Evolutionary conservation across 2,113 vertebrate species (phyloP), one percentile per base, ranked within the genome.

Genomic region (Todiramphus saurophagus): DNA sequence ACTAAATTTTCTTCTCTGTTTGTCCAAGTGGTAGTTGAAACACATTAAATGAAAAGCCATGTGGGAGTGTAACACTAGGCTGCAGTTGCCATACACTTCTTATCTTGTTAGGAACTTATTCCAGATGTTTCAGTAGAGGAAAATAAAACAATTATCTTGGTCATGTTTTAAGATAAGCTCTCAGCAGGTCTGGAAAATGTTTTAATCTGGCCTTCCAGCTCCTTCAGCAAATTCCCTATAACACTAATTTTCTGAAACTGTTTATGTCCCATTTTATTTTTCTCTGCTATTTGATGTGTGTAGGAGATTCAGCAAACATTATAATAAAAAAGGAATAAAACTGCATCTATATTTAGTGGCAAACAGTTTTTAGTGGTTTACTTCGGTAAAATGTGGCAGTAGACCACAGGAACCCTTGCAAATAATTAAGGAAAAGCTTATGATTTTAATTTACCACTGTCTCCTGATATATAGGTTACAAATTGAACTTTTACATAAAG

Each of bases 101-200:
- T 97, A 97, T 95, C 96, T 96, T 82, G 81, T 81, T 51, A 95
- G 94, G 76, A 97, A 97, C 92, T 97, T 83, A 48, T 64, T 96
- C 96, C 96, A 96, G 91, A 96, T 93, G 93, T 95, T 97, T 89
- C 77, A 85, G 92, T 50, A 96, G 92, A 83, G 83, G 67, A 95
- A 95, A 96, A 96, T 93, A 97, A 89, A 94, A 92, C 72, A 94
- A 96, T 97, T 97, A 90, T 82, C 85, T 96, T 91, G 53, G 89
- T 95, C 93, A 87, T 94, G 73, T 95, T 94, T 96, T 95, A 96
- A 96, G 95, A 95, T 96, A 94, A 96, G 81, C 95, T 96, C 93
- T 93, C 88, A 90, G 93, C 83, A 94, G 75, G 86, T 94, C 94
- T 97, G 88, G 92, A 83, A 90, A 86, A 85, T 77, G 60, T 87